A percentile compares a stretch with the other conserved stretches of the same genome.
Conservation (phyloP, 2,888 invertebrate species). For the Eumacrocentrus americanus region DNA sequence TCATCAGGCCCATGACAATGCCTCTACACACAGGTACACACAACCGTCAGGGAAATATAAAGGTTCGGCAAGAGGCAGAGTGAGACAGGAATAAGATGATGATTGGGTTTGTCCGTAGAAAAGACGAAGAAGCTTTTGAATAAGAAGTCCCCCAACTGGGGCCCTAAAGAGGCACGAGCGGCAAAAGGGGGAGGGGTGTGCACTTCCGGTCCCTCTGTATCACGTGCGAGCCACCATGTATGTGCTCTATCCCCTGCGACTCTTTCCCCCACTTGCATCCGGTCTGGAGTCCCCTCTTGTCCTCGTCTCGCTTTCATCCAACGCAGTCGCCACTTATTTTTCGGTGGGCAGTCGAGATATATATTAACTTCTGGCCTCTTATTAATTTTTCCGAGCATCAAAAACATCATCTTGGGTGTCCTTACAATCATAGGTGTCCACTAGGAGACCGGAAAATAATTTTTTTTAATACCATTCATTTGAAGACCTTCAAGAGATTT, state of each 20-base stretch:
- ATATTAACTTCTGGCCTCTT: not conserved
- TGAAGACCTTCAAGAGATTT: too few relatives aligned
- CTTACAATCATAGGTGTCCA: not conserved
- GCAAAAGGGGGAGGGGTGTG: conserved; percentile 43
- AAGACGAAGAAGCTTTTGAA: not conserved
- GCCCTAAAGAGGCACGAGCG: conserved; percentile 37
- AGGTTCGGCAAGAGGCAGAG: not conserved
- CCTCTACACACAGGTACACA: not conserved
- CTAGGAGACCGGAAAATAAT: not conserved
- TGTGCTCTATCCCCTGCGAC: conserved; percentile 51
- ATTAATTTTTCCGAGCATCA: not conserved
- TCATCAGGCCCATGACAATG: not conserved
- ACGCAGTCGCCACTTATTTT: conserved; percentile 10
- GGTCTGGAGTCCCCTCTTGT: conserved; percentile 33
- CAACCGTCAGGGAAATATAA: not conserved
- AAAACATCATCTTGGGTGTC: not conserved
- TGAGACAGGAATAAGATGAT: not conserved
- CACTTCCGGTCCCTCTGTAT: conserved; percentile 61
- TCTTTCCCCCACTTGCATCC: conserved; percentile 38
- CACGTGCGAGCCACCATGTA: conserved; percentile 61
- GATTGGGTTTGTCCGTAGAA: not conserved
- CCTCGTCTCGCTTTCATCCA: conserved; percentile 27
- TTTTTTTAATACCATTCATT: too few relatives aligned
- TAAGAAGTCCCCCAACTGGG: conserved; percentile 16
- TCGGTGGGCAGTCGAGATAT: not conserved